Evolutionary conservation across 2,888 invertebrate genomes (phyloP), one percentile per base, ranked within the genome.

Genomic region (Nomada fucata): DNA sequence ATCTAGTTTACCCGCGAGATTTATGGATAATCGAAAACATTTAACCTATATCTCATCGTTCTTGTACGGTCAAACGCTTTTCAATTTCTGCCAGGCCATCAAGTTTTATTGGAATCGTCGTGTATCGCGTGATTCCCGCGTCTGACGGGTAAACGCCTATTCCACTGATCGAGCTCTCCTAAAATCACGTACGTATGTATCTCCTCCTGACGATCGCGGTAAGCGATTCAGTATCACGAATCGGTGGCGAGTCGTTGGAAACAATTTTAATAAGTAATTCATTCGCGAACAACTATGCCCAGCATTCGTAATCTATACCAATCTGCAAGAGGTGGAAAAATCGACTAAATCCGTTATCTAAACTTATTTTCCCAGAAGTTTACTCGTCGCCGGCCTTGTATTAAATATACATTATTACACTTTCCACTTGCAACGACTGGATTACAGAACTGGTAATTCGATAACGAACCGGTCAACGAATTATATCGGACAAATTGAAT

Each of bases 101-200:
- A 44, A 44, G 44, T 63, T 63, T 18, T 57, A 68, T 50, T 26
- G 57, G 44, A 57, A 57, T 57, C 26, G 26, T n/a, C 18, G 67
- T 36, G 20, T 53, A 53, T 36, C 53, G 68, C 55, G 55, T 57
- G 44, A n/a, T 50, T 47, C 1, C 61, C 18, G 57, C 23, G 47
- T 47, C 36, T 53, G 10, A 10, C 7, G 23, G 23, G 23, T 26
- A 68, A 68, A n/a, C 57, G 57, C 44, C 44, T 18, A 68, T 57
- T 44, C 68, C 23, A 68, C 57, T 26, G 44, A 44, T 44, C 11
- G 44, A 23, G 23, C 15, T 68, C 42, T 4, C n/a, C 50, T 55
- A 23, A 36, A 23, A 20, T 23, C 20, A 36, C 36, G 36, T n/a
- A 7, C 23, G 18, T 18, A 44, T 26, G n/a, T 18, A 26, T 18